Conservation (phyloP, 2,888 invertebrate species). For the Chrysomela aeneicollis region DNA sequence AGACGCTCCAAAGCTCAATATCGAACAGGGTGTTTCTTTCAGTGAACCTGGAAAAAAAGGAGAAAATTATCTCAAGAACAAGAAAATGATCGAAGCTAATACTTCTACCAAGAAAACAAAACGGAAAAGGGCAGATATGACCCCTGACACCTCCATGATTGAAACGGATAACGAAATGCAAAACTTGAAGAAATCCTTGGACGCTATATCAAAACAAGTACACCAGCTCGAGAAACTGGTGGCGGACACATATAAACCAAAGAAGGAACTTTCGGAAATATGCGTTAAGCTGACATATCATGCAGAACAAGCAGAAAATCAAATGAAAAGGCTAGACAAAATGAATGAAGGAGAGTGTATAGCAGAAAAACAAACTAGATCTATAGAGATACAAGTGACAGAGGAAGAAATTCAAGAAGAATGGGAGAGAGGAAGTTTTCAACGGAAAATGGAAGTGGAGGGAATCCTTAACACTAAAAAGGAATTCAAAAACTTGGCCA, state of each 20-base stretch:
- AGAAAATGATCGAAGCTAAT: not conserved
- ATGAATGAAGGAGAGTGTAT: not conserved
- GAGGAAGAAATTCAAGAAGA: not conserved
- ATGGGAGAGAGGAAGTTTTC: not conserved
- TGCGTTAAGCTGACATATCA: conserved; percentile 7
- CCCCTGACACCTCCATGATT: not conserved
- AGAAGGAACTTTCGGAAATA: conserved; percentile 9
- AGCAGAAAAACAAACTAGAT: not conserved
- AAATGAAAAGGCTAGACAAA: not conserved
- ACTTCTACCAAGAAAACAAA: not conserved
- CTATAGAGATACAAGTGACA: conserved; percentile 12
- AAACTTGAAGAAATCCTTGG: not conserved
- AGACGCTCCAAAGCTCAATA: no score
- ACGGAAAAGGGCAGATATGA: not conserved
- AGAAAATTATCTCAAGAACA: no score
- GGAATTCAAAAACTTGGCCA: not conserved
- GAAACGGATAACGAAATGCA: not conserved
- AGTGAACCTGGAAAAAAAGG: not conserved
- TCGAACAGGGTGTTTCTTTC: not conserved
- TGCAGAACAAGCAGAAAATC: not conserved
- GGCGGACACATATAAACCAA: not conserved
- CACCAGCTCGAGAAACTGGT: not conserved
- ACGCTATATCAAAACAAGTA: not conserved
- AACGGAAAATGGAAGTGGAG: not conserved
- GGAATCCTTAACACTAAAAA: not conserved